Evolutionary conservation across 92 coral and sea anemone genomes (phyloP).

Genomic region (Epizoanthus stellaris): DNA sequence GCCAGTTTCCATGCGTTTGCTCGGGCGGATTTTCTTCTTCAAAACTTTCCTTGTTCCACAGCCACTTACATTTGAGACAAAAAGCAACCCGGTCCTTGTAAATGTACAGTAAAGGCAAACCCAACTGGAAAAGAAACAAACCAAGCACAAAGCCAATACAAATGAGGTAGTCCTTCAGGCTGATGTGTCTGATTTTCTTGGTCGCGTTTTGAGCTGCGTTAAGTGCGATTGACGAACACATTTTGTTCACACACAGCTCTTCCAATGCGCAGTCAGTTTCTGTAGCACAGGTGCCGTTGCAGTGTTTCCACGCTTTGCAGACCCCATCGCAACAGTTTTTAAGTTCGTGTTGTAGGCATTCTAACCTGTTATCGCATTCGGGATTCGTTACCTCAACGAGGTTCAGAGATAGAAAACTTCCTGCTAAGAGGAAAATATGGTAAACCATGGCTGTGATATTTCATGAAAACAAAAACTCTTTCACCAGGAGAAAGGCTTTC

Average conservation of each 20-base stretch:
- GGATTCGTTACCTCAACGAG: conserved; percentile 25
- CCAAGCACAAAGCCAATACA: conserved; percentile 45
- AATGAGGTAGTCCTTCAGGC: conserved; percentile 37
- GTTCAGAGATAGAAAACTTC: conserved; percentile 38
- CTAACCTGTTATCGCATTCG: conserved; percentile 3
- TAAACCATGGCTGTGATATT: conserved; percentile 19
- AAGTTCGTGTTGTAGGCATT: conserved; percentile 3
- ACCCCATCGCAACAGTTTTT: conserved; percentile 22
- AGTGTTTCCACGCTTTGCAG: conserved; percentile 35
- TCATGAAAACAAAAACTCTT: not conserved
- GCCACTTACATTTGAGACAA: conserved; percentile 35
- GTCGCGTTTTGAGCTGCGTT: conserved; percentile 10
- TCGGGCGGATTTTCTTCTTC: conserved; percentile 2
- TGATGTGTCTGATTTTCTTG: conserved; percentile 6
- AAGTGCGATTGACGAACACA: not conserved
- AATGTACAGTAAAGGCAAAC: conserved; percentile 34
- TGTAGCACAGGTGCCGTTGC: conserved; percentile 25
- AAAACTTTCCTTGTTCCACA: conserved; percentile 14
- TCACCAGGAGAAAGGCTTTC: not conserved
- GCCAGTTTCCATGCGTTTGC: conserved; percentile 16
- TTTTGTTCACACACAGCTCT: conserved; percentile 24
- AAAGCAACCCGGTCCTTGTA: conserved; percentile 37
- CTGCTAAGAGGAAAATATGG: conserved; percentile 30
- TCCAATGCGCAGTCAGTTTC: conserved; percentile 11
- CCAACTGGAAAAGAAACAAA: conserved; percentile 31